Percentiles rank a stretch among this genome's conserved stretches.
Conservation (phyloP, 2,797 vertebrate genomes). For the Odontamblyopus lacepedii region DNA sequence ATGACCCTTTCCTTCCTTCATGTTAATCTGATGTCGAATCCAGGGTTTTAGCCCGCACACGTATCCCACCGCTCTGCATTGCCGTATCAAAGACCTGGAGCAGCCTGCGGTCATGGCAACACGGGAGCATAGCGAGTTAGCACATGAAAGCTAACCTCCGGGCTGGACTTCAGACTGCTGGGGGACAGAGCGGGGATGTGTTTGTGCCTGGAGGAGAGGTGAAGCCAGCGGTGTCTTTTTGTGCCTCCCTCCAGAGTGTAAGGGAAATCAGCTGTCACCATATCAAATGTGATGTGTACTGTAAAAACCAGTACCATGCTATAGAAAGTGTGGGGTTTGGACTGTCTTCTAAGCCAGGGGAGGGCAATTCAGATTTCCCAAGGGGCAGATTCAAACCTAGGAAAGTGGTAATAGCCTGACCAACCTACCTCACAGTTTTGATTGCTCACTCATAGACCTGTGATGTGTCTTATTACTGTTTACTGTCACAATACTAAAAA, state of each 20-base stretch:
- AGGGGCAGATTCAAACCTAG: no score
- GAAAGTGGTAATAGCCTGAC: no score
- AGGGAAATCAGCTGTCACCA: slow-evolving; percentile 29
- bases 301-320: background rate
- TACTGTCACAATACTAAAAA: no score
- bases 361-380: no score
- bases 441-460: no score
- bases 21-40: slow-evolving; percentile 50
- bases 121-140: slow-evolving; percentile 28
- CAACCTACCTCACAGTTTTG: no score
- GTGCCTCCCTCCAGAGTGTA: slow-evolving; percentile 36
- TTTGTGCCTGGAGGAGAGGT: slow-evolving; percentile 19
- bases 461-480: no score
- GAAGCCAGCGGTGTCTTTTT: slow-evolving; percentile 29
- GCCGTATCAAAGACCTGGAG: slow-evolving; percentile 51
- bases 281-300: slow-evolving; percentile 30
- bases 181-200: slow-evolving; percentile 37
- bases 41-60: slow-evolving; percentile 30
- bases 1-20: slow-evolving; percentile 40
- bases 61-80: slow-evolving; percentile 31
- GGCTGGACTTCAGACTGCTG: slow-evolving; percentile 51
- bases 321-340: background rate
- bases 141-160: slow-evolving; percentile 42
- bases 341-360: background rate
- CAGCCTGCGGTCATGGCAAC: slow-evolving; percentile 44